A percentile compares a stretch with the other conserved stretches of the same genome.
Conservation (phyloP, 2,888 invertebrate species). For the Sarcophaga subvicina region DNA sequence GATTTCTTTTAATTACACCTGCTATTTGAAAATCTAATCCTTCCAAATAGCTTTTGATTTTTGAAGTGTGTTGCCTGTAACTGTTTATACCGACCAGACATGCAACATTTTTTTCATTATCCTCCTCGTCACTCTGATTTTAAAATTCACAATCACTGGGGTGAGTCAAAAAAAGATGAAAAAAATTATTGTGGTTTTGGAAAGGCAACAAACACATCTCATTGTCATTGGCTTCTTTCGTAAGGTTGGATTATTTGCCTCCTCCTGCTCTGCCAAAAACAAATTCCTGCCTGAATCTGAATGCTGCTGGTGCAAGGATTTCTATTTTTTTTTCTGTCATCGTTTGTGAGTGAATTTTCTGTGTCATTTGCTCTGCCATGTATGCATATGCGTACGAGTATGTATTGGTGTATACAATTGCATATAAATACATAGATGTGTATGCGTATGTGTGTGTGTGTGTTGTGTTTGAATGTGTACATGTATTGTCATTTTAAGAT, state of each 20-base stretch:
- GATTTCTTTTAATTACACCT: too few relatives aligned
- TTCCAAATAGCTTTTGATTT: too few relatives aligned
- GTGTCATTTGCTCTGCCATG: too few relatives aligned
- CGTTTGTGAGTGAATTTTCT: neutral
- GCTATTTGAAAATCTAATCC: too few relatives aligned
- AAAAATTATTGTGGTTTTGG: constrained; percentile 27
- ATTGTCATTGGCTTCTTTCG: constrained; percentile 70
- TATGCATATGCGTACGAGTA: neutral
- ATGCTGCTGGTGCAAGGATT: too few relatives aligned
- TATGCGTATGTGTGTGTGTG: neutral
- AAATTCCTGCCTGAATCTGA: too few relatives aligned
- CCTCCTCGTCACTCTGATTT: neutral
- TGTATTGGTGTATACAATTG: constrained; percentile 9
- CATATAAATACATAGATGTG: neutral
- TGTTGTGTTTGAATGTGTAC: constrained; percentile 31
- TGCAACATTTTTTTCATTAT: neutral
- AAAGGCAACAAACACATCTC: constrained; percentile 23
- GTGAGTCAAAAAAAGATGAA: neutral
- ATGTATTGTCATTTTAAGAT: constrained; percentile 76
- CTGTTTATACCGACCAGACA: neutral
- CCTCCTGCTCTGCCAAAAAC: neutral
- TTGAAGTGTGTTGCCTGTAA: too few relatives aligned
- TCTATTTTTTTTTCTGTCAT: neutral
- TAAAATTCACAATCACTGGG: neutral
- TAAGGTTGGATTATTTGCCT: constrained; percentile 14